Evolutionary conservation across 1,140 invertebrate species (phyloP).

Genomic region (Hylaeus volcanicus): DNA sequence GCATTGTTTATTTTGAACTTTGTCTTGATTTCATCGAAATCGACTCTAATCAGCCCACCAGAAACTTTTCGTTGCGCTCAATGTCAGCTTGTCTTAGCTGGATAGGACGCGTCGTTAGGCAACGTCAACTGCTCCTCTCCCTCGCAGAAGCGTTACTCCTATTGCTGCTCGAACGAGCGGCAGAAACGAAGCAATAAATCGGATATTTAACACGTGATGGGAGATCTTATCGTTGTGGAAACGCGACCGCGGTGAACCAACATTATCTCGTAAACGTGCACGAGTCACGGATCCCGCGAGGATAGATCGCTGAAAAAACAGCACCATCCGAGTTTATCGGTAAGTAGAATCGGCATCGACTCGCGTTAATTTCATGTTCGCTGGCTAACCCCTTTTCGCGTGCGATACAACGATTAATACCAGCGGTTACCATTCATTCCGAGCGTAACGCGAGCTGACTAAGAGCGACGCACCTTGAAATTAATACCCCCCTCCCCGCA

Average conservation of each 20-base stretch:
- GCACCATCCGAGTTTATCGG: conserved; percentile 37
- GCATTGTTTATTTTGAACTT: too few relatives aligned
- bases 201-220: conserved; percentile 36
- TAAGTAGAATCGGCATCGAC: conserved; percentile 38
- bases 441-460: conserved; percentile 44
- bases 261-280: conserved; percentile 44
- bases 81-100: too few relatives aligned
- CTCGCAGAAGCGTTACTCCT: neutral
- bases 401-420: conserved; percentile 53
- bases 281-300: conserved; percentile 29
- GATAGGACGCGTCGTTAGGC: neutral
- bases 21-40: too few relatives aligned
- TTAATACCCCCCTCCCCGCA: conserved; percentile 41
- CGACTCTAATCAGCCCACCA: too few relatives aligned
- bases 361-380: conserved; percentile 48
- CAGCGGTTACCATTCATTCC: conserved; percentile 46
- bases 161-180: neutral
- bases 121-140: neutral
- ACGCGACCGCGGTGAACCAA: conserved; percentile 25
- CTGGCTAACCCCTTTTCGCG: conserved; percentile 43
- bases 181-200: conserved; percentile 36
- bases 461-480: conserved; percentile 48
- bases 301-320: neutral
- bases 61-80: too few relatives aligned
- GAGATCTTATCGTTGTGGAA: conserved; percentile 44